Base-by-base conservation (phyloP, 2,113 vertebrate species). In the Anolis carolinensis region DNA sequence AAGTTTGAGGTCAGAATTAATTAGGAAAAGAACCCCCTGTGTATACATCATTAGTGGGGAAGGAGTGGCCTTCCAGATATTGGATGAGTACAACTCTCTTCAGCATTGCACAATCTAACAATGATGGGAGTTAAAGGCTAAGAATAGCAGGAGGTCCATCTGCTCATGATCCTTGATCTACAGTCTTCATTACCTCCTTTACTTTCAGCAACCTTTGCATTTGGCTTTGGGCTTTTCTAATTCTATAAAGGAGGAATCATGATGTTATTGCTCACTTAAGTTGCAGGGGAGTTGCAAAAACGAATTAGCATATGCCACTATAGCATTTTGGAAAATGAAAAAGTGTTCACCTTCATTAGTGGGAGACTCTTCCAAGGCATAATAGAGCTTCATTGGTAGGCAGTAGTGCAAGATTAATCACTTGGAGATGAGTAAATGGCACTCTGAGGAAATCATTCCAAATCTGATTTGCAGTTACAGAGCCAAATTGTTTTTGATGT, bases 381-480 rank as follows among this genome's bases (percentile, higher is more conserved):
- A 30, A 36, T 70, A 34, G 63, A 78, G 32, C 32, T 34, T 52
- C 23, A 21, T 5, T 78, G 25, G 21, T 55, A 78, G n/a, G 14
- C 83, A 70, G 30, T 21, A 68, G 75, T 7, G 23, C 63, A 85
- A 48, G 55, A 85, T 78, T 25, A 68, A 78, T 85, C 83, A 78
- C 48, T 55, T 70, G 36, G 39, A 83, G 55, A 78, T 55, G 63
- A 70, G 74, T 77, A 78, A 78, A 85, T 68, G 32, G 63, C 83
- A 78, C 83, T 78, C 74, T 18, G 14, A 84, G 73, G 83, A 84
- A 84, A 77, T 77, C 74, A 84, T 84, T 77, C 59, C 62, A 77
- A 84, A 68, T 23, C 32, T 68, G 14, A 76, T 84, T 84, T 77
- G 81, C 44, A 8, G 25, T 67, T 6, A 77, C 77, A 52, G 13